phyloP scores from a whole-genome alignment of 2,888 invertebrate genomes.

The Lucinisca nassula region DNA sequence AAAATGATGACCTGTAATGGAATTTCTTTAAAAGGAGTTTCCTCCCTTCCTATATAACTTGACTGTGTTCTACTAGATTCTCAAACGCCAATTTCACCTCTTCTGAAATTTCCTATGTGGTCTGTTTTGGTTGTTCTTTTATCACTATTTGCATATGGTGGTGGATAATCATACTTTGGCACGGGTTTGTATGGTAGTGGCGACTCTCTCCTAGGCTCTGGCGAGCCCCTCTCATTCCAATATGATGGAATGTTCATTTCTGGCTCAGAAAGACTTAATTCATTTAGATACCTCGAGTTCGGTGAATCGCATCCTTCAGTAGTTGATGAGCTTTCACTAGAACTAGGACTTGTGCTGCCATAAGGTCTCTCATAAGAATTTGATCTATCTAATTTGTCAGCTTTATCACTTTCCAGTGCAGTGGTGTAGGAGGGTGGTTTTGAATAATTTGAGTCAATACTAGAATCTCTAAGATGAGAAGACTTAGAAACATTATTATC shows the following conservation, averaged over 20 bases:
- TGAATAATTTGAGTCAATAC: slow-evolving; percentile 2
- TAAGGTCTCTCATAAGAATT: slow-evolving; percentile 23
- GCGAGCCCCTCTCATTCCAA: slow-evolving; percentile 37
- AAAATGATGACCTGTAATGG: not conserved
- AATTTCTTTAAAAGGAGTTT: not conserved
- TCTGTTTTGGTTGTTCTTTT: not conserved
- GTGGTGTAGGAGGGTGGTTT: slow-evolving; percentile 6
- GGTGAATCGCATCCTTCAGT: slow-evolving; percentile 71
- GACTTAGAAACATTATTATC: not conserved
- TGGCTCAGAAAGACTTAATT: slow-evolving; percentile 38
- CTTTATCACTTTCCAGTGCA: not conserved
- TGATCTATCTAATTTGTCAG: not conserved
- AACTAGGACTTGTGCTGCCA: slow-evolving; percentile 48
- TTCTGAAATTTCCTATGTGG: not conserved
- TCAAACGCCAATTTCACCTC: not conserved
- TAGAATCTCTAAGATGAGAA: slow-evolving; percentile 1
- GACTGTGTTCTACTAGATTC: not conserved
- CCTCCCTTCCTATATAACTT: not conserved
- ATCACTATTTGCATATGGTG: slow-evolving; percentile 1
- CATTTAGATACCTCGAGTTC: slow-evolving; percentile 31
- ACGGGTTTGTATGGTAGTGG: not conserved
- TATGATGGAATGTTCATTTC: not conserved
- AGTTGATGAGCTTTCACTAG: slow-evolving; percentile 55
- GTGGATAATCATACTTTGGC: not conserved
- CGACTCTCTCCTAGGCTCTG: not conserved